These are phyloP conservation scores for Gymnoscopelus braueri DNA, from an alignment of 2,797 vertebrate genomes.

Conservation along the genomic window DNA sequence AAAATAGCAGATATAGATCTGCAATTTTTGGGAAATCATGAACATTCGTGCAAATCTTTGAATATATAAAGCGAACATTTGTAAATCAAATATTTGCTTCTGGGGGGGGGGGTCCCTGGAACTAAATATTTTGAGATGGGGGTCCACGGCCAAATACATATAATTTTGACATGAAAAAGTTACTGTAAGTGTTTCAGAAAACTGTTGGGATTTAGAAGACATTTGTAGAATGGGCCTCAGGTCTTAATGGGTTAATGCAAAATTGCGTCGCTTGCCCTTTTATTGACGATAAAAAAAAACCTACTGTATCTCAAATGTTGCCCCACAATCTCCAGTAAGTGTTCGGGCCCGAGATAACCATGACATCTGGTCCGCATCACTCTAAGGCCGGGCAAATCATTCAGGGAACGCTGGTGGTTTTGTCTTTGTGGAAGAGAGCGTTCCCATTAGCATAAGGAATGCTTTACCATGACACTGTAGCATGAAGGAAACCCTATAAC, in stretches of 20 bases:
- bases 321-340: conserved; percentile 11
- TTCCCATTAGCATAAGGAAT: conserved; percentile 54
- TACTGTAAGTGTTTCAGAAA: too few relatives aligned
- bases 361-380: conserved; percentile 60
- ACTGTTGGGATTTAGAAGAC: too few relatives aligned
- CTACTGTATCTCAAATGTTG: conserved; percentile 13
- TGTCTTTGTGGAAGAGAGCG: conserved; percentile 45
- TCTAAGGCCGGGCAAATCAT: conserved; percentile 48
- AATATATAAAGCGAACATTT: too few relatives aligned
- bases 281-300: conserved; percentile 47
- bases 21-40: too few relatives aligned
- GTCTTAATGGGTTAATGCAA: conserved; percentile 15
- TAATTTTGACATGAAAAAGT: too few relatives aligned
- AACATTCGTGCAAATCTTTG: too few relatives aligned
- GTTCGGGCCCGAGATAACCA: conserved; percentile 33
- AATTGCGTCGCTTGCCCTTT: conserved; percentile 44
- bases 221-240: too few relatives aligned
- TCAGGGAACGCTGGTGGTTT: conserved; percentile 30
- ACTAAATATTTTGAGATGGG: too few relatives aligned
- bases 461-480: conserved; percentile 25
- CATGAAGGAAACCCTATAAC: conserved; percentile 25
- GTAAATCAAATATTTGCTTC: too few relatives aligned
- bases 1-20: too few relatives aligned
- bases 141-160: too few relatives aligned
- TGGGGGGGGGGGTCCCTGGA: too few relatives aligned